A percentile compares a stretch with the other conserved stretches of the same genome.
phyloP scores from a whole-genome alignment of 2,888 invertebrate species.

The Prosopocoilus inquinatus region DNA sequence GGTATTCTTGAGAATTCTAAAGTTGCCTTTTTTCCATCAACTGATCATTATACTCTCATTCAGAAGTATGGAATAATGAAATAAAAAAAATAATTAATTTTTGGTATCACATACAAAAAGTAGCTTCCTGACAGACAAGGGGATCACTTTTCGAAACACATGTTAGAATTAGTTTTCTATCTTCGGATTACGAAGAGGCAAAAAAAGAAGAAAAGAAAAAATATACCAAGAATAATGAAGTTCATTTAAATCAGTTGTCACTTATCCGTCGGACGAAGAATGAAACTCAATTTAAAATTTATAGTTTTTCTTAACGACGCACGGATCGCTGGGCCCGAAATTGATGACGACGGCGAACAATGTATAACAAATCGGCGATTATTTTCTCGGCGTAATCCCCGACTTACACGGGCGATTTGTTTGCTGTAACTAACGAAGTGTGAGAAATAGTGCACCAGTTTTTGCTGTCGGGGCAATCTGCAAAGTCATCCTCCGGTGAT shows the following conservation, averaged over 20 bases:
- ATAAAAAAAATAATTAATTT: too few species aligned
- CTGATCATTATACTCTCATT: too few species aligned
- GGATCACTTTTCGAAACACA: too few species aligned
- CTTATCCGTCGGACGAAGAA: slow-evolving; percentile 2
- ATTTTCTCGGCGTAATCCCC: slow-evolving; percentile 32
- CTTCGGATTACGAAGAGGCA: too few species aligned
- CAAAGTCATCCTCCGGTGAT: slow-evolving; percentile 35
- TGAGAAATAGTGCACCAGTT: slow-evolving; percentile 43
- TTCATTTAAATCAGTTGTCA: not conserved
- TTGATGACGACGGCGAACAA: slow-evolving; percentile 30
- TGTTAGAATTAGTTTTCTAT: too few species aligned
- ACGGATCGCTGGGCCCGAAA: slow-evolving; percentile 24
- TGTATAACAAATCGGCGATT: slow-evolving; percentile 39
- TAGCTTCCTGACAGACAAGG: too few species aligned
- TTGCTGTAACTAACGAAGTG: slow-evolving; percentile 48
- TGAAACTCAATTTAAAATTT: slow-evolving; percentile 1
- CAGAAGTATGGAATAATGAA: too few species aligned
- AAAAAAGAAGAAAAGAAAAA: too few species aligned
- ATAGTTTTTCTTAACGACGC: not conserved
- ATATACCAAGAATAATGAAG: too few species aligned
- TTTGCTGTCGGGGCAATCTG: slow-evolving; percentile 24
- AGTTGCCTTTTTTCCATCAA: too few species aligned
- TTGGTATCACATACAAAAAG: too few species aligned
- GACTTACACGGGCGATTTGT: slow-evolving; percentile 40
- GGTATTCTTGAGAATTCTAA: too few species aligned